Percentiles rank a stretch among this genome's conserved stretches.
These are phyloP conservation scores for Raja brachyura DNA, from an alignment of 2,113 vertebrate genomes.

Conservation along the genomic window DNA sequence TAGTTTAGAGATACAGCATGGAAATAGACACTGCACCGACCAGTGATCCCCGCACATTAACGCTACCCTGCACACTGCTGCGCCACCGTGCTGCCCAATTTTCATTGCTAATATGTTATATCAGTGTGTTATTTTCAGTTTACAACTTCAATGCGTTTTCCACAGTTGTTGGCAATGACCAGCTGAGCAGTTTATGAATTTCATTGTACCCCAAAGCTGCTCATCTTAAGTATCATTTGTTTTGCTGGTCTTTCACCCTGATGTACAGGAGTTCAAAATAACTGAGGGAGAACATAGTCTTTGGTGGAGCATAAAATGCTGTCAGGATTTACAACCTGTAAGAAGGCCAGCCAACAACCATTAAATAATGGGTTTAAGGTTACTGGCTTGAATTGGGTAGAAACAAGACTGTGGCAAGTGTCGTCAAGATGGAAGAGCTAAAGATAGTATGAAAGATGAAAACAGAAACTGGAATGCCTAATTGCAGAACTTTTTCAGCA, in stretches of 20 bases:
- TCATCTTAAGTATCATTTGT: background rate
- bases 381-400: background rate
- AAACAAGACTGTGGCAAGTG: background rate
- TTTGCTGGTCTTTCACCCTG: background rate
- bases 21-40: too few relatives aligned
- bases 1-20: too few relatives aligned
- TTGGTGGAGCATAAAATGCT: background rate
- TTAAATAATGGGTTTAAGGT: background rate
- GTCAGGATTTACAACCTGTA: background rate
- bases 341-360: background rate
- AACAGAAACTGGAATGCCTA: background rate
- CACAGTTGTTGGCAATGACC: background rate
- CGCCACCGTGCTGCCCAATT: too few relatives aligned
- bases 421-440: background rate
- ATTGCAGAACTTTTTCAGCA: background rate
- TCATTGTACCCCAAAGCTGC: background rate
- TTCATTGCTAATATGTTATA: background rate
- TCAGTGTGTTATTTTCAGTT: background rate
- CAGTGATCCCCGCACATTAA: too few relatives aligned
- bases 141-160: background rate
- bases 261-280: conserved; percentile 2
- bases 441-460: background rate
- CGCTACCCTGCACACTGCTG: too few relatives aligned
- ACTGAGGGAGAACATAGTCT: background rate
- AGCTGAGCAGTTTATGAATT: background rate